These are phyloP conservation scores for Drosophila phalerata DNA, from an alignment of 2,888 invertebrate genomes.

Conservation along the genomic window DNA sequence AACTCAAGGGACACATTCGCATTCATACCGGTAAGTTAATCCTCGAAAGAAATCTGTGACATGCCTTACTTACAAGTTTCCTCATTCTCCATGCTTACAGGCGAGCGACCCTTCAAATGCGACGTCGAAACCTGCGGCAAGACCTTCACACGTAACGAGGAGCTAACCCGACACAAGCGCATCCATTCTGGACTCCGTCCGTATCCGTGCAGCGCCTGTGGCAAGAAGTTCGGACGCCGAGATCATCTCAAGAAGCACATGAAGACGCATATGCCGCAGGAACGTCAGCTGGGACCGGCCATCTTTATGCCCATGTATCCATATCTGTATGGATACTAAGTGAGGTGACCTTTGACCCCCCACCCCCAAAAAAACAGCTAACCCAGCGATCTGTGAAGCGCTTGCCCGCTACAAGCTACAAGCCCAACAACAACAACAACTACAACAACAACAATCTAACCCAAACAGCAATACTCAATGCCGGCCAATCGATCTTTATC, in stretches of 20 bases:
- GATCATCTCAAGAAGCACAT: slow-evolving; percentile 98
- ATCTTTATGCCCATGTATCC: slow-evolving; percentile 88
- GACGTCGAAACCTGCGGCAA: slow-evolving; percentile 94
- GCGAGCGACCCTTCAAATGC: slow-evolving; percentile 95
- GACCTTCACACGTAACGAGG: slow-evolving; percentile 96
- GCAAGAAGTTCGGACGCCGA: slow-evolving; percentile 96
- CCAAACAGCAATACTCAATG: slow-evolving; percentile 32
- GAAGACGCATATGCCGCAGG: slow-evolving; percentile 91
- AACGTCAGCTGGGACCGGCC: slow-evolving; percentile 88
- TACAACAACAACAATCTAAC: slow-evolving; percentile 13
- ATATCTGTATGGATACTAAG: slow-evolving; percentile 87
- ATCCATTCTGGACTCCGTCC: slow-evolving; percentile 95
- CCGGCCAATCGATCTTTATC: slow-evolving; percentile 52
- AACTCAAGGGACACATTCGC: slow-evolving; percentile 95
- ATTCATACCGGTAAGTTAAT: slow-evolving; percentile 92
- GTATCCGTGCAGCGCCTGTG: slow-evolving; percentile 94
- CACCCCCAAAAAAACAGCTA: too few relatives aligned
- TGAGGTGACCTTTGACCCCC: neutral
- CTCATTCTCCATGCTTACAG: slow-evolving; percentile 83
- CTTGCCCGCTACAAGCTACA: slow-evolving; percentile 76
- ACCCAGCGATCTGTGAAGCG: slow-evolving; percentile 66
- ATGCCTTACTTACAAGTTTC: slow-evolving; percentile 35
- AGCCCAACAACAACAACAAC: slow-evolving; percentile 18
- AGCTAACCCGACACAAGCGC: slow-evolving; percentile 95
- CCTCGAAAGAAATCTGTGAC: neutral